Evolutionary conservation across 2,113 vertebrate genomes (phyloP), one percentile per base, ranked within the genome.

Genomic region (Neotoma lepida): DNA sequence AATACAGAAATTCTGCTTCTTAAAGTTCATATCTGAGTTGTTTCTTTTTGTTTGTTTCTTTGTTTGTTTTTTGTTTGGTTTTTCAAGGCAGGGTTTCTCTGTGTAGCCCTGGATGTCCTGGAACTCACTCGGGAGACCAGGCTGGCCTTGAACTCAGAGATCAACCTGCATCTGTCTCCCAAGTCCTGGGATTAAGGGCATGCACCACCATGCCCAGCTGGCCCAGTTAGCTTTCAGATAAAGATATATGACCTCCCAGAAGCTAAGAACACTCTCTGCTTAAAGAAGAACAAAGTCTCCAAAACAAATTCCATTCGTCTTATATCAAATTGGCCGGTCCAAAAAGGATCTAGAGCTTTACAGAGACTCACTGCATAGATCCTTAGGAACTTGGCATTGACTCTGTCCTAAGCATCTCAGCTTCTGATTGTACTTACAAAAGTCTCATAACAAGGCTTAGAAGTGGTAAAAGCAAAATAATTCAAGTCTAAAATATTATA

Each of bases 391-490:
- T 26, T 90, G 44, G 9, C 39, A 56, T 87, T 87, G 88, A 13
- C 44, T 64, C 35, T 70, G 63, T 77, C 63, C 64, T 63, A 35
- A 93, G 22, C 9, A 77, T 14, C 46, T 86, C 30, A 51, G 44
- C 39, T 64, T 92, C 82, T 6, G 17, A 64, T 73, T 39, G 12
- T 66, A 58, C 15, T 35, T 71, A 70, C 61, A 76, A 91, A 92
- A 95, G 95, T 86, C 22, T 54, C 18, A 68, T 68, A 61, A 68
- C 28, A 63, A 89, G 61, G 15, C 66, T 77, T 77, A 76, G 30
- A 89, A 82, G 33, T 96, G 35, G 41, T 77, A 41, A 88, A 88
- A 93, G 51, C 17, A 73, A 90, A 84, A 51, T 30, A 58, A 89
- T 56, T 82, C 74, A 77, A 82, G 18, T 76, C 68, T 54, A 94